These are phyloP conservation scores for Tetragonula carbonaria DNA, from an alignment of 2,888 invertebrate species.

Conservation along the genomic window DNA sequence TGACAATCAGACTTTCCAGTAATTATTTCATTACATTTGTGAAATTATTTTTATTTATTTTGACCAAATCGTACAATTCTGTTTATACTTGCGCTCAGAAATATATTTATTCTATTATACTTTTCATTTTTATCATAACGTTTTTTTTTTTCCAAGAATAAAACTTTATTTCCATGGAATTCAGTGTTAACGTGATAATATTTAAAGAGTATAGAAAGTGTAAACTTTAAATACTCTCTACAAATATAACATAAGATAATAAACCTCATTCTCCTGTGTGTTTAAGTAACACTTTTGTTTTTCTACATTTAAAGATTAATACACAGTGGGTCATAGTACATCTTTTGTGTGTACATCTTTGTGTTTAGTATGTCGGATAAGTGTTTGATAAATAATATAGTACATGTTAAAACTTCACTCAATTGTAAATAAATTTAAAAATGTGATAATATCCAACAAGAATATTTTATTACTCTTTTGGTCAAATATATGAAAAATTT, in stretches of 20 bases:
- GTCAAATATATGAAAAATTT: too few relatives aligned
- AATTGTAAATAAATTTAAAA: neutral
- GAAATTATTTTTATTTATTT: too few relatives aligned
- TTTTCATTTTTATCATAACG: neutral
- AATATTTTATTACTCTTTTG: neutral
- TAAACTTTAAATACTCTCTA: neutral
- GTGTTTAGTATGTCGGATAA: neutral
- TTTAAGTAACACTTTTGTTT: neutral
- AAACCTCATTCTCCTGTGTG: neutral
- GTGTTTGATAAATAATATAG: neutral
- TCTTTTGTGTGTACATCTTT: neutral
- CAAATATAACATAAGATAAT: neutral
- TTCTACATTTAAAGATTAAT: neutral
- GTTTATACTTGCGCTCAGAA: too few relatives aligned
- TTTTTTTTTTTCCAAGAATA: neutral
- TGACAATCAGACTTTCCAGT: too few relatives aligned
- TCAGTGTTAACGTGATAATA: neutral
- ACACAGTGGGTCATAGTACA: neutral
- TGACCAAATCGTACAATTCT: too few relatives aligned
- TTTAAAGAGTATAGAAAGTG: conserved; percentile 6
- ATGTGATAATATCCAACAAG: neutral
- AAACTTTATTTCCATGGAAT: neutral
- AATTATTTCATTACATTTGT: too few relatives aligned
- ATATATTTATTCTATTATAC: too few relatives aligned
- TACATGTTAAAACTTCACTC: neutral